These are phyloP conservation scores for Eupsilia transversa DNA, from an alignment of 2,888 invertebrate genomes.

Conservation along the genomic window DNA sequence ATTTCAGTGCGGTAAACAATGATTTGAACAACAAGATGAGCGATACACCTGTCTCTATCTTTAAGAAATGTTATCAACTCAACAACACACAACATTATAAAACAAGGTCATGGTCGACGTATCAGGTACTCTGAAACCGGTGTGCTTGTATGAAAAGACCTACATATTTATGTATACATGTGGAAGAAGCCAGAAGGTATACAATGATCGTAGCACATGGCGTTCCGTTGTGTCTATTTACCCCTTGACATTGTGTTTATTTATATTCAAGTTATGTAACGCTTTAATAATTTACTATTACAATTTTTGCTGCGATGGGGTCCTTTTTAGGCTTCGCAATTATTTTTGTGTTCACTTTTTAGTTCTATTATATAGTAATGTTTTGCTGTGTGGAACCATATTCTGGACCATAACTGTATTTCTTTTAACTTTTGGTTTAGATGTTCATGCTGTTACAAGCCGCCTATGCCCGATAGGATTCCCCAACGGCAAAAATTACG, in stretches of 20 bases:
- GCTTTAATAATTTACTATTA: not conserved
- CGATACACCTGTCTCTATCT: conserved; percentile 4
- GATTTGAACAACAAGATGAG: conserved; percentile 30
- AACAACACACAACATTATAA: not conserved
- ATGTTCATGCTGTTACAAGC: not conserved
- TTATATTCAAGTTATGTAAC: conserved; percentile 14
- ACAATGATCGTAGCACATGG: not conserved
- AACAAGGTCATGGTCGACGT: conserved; percentile 28
- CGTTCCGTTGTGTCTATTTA: not conserved
- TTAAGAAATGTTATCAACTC: conserved; percentile 12
- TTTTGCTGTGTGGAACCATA: not conserved
- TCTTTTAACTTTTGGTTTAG: not conserved
- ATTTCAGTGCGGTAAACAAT: conserved; percentile 17
- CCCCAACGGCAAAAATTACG: too few species aligned
- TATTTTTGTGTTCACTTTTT: not conserved
- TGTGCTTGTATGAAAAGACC: conserved; percentile 8
- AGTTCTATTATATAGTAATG: too few species aligned
- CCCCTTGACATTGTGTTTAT: conserved; percentile 20
- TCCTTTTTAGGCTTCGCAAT: not conserved
- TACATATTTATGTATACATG: too few species aligned
- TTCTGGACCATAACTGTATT: not conserved
- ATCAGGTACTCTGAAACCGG: conserved; percentile 36
- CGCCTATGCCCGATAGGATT: not conserved
- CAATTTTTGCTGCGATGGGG: not conserved
- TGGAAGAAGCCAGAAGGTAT: not conserved